A percentile compares a stretch with the other conserved stretches of the same genome.
Evolutionary conservation across 2,888 invertebrate genomes (phyloP).

Genomic region (Calameuta pallipes): DNA sequence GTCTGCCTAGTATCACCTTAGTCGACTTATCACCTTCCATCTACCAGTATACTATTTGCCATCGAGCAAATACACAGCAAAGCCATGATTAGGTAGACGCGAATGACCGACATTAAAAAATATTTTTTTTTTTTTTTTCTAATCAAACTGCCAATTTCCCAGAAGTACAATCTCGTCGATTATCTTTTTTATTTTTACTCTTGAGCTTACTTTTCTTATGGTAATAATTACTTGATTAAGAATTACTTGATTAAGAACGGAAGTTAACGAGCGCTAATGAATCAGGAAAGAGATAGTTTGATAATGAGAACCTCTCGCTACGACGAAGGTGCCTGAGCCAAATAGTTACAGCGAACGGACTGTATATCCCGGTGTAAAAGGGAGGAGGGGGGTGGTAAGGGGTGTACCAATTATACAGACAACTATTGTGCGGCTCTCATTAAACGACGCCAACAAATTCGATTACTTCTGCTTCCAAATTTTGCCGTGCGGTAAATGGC

Average conservation of each 20-base stretch:
- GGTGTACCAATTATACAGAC: conserved; percentile 63
- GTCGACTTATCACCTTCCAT: not conserved
- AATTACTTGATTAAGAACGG: conserved; percentile 11
- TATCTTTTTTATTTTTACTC: too few relatives aligned
- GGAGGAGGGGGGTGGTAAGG: conserved; percentile 37
- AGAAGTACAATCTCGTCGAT: too few relatives aligned
- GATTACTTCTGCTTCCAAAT: conserved; percentile 65
- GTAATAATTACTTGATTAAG: conserved; percentile 16
- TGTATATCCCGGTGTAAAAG: conserved; percentile 30
- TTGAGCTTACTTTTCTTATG: too few relatives aligned
- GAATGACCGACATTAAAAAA: too few relatives aligned
- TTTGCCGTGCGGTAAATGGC: conserved; percentile 55
- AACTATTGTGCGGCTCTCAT: conserved; percentile 64
- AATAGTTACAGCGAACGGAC: conserved; percentile 47
- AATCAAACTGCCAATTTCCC: too few relatives aligned
- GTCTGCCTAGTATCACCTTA: not conserved
- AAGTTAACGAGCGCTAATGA: too few relatives aligned
- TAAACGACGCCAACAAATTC: conserved; percentile 66
- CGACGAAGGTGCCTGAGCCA: conserved; percentile 44
- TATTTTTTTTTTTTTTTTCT: too few relatives aligned
- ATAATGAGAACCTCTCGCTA: conserved; percentile 43
- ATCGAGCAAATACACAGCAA: too few relatives aligned
- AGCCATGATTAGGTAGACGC: too few relatives aligned
- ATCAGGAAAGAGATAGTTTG: too few relatives aligned
- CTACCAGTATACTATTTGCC: conserved; percentile 1